A percentile compares a stretch with the other conserved stretches of the same genome.
These are phyloP conservation scores for Halictus ligatus DNA, from an alignment of 2,888 invertebrate species.

Conservation along the genomic window DNA sequence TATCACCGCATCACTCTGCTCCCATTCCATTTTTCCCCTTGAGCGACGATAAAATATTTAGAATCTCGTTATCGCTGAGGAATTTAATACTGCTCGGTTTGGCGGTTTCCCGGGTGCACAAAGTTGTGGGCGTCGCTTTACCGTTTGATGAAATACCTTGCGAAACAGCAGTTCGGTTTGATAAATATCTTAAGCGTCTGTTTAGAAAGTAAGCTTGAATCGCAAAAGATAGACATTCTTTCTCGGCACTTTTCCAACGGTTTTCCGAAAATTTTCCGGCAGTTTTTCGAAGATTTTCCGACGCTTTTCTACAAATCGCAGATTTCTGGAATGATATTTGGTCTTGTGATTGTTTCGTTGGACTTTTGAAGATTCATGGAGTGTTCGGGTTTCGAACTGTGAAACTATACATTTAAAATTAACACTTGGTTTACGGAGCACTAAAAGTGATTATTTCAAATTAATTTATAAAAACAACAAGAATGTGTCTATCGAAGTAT, in stretches of 20 bases:
- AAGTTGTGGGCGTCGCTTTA: slow-evolving; percentile 35
- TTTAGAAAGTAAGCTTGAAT: background rate
- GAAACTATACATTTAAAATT: too few species aligned
- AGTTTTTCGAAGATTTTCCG: background rate
- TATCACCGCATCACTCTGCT: slow-evolving; percentile 10
- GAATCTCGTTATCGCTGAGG: slow-evolving; percentile 75
- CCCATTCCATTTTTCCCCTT: slow-evolving; percentile 45
- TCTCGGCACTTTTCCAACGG: background rate
- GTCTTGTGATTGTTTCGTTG: background rate
- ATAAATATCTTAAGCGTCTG: background rate
- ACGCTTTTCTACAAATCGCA: background rate
- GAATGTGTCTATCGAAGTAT: too few species aligned
- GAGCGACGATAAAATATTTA: slow-evolving; percentile 69
- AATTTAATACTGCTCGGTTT: slow-evolving; percentile 79
- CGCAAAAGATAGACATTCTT: background rate
- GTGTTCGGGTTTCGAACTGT: background rate
- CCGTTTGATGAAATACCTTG: slow-evolving; percentile 7
- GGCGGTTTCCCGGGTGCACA: slow-evolving; percentile 68
- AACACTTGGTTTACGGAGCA: too few species aligned
- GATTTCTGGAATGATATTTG: background rate
- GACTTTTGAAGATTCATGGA: background rate
- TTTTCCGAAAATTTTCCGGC: too few species aligned
- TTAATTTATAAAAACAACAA: too few species aligned
- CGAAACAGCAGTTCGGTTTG: background rate
- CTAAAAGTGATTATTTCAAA: too few species aligned